A percentile compares a stretch with the other conserved stretches of the same genome.
These are phyloP conservation scores for Stenodema calcarata DNA, from an alignment of 2,888 invertebrate species.

Conservation along the genomic window DNA sequence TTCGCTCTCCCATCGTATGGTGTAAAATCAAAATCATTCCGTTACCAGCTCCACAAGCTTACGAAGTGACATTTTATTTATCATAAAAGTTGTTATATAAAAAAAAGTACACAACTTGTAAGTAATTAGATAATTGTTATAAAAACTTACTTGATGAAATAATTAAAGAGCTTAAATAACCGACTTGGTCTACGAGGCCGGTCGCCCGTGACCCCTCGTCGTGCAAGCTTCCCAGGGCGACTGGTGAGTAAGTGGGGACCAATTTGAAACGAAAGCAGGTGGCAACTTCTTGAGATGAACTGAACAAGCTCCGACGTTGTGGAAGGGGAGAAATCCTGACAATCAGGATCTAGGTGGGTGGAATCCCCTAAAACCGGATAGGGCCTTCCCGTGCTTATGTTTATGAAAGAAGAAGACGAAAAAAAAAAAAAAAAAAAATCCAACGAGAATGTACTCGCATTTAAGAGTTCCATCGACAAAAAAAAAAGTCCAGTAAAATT, in stretches of 20 bases:
- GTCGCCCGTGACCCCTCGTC: background rate
- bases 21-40: too few species aligned
- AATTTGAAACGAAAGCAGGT: conserved; percentile 2
- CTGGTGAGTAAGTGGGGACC: background rate
- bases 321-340: background rate
- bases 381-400: background rate
- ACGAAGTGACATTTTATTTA: too few species aligned
- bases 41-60: too few species aligned
- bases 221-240: background rate
- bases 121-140: too few species aligned
- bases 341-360: background rate
- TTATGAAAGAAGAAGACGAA: background rate
- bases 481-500: too few species aligned
- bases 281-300: background rate
- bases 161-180: background rate
- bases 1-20: too few species aligned
- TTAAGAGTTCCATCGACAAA: background rate
- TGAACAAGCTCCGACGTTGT: background rate
- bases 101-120: too few species aligned
- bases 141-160: too few species aligned
- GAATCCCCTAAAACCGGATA: background rate
- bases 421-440: background rate
- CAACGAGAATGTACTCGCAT: background rate
- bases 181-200: background rate
- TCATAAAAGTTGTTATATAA: too few species aligned